phyloP scores from a whole-genome alignment of 1,140 invertebrate genomes.

The Brachionus calyciflorus region DNA sequence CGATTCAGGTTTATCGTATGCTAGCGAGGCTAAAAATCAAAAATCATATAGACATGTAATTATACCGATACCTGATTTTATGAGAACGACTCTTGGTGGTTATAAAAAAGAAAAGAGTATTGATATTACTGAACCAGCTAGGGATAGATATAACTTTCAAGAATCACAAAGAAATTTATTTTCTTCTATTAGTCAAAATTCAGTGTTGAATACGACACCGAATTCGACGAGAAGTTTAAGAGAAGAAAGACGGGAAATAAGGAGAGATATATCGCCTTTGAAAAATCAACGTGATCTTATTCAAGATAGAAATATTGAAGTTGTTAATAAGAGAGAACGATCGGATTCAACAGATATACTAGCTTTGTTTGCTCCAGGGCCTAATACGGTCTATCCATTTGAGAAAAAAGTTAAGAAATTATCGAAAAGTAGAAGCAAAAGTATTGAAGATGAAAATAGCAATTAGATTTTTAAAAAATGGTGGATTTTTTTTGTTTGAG shows the following conservation, averaged over 20 bases:
- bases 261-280: neutral
- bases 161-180: neutral
- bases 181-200: no score
- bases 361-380: constrained; percentile 1
- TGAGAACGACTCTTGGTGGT: constrained; percentile 27
- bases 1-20: constrained; percentile 2
- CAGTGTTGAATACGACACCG: no score
- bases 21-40: neutral
- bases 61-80: constrained; percentile 42
- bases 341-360: constrained; percentile 4
- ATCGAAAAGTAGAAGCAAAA: no score
- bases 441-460: no score
- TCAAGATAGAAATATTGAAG: neutral
- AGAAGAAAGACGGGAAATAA: neutral
- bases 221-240: no score
- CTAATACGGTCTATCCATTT: neutral
- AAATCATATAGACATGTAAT: constrained; percentile 1
- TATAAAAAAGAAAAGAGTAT: neutral
- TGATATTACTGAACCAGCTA: no score
- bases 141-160: neutral
- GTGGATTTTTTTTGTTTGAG: no score
- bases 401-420: no score
- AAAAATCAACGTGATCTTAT: neutral
- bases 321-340: neutral
- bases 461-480: no score